Base-by-base conservation (phyloP, 2,888 invertebrate species). In the Tholera decimalis region DNA sequence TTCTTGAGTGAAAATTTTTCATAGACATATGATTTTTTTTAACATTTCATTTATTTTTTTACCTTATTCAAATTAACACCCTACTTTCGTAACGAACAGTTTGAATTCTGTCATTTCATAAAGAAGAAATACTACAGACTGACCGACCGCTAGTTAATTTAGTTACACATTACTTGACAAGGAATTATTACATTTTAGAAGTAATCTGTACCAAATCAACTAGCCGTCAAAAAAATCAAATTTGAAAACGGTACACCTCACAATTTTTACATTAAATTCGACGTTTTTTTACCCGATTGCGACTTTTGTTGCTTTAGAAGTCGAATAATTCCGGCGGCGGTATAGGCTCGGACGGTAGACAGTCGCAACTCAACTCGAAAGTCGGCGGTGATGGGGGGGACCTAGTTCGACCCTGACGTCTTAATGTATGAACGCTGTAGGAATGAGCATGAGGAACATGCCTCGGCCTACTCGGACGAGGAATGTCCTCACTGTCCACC, bases 271-370 rank as follows among this genome's bases (percentile, higher is more conserved):
- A 79, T n/a, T n/a, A 74, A 74, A 74, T 73, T 73, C 44, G 50
- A 62, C 47, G 13, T 47, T 13, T n/a, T 3, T 47, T 18, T 28
- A 47, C 47, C 18, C 28, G 28, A 47, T 6, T 28, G 28, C 2
- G 2, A 8, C 9, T n/a, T 39, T 30, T 22, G 55, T 35, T 53
- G 57, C 86, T 87, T 70, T 77, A 93, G 70, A 93, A 93, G 73
- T 95, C 92, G 89, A 95, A 95, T 33, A 93, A 81, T 69, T 94
- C 95, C 5, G 95, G 95, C 60, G 95, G 95, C 63, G 95, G 94
- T 61, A 94, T 93, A 0, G 93, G 93, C 28, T 91, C 90, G 37
- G 83, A 76, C 20, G 92, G 92, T n/a, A 91, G 83, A 37, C 91
- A 91, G 81, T 89, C 91, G 85, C 90, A 92, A 57, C 69, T 59